A percentile compares a stretch with the other conserved stretches of the same genome.
Conservation (phyloP, 2,113 vertebrate species). For the Ascaphus truei region DNA sequence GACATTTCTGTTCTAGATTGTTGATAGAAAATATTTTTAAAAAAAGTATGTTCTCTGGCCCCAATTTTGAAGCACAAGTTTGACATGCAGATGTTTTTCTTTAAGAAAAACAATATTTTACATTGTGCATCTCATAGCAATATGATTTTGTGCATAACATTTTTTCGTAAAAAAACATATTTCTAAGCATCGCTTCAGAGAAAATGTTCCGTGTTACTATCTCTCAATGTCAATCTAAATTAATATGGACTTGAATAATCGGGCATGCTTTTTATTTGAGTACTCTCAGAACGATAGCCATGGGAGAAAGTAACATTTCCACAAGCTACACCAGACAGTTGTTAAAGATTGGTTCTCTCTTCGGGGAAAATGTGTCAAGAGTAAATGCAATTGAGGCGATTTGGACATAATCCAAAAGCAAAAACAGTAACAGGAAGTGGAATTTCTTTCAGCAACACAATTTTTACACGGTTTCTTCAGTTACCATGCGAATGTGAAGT, state of each 20-base stretch:
- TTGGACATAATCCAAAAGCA: slow-evolving; percentile 59
- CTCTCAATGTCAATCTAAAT: slow-evolving; percentile 63
- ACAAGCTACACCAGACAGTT: slow-evolving; percentile 50
- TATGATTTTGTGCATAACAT: no score
- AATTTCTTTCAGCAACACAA: slow-evolving; percentile 38
- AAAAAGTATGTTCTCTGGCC: no score
- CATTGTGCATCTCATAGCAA: no score
- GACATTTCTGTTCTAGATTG: no score
- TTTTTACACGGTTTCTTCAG: slow-evolving; percentile 55
- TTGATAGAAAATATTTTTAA: no score
- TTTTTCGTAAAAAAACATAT: no score
- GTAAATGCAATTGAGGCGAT: slow-evolving; percentile 48
- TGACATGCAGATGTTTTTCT: no score
- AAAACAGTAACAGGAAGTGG: slow-evolving; percentile 44
- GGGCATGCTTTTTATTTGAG: slow-evolving; percentile 44
- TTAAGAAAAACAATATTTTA: no score
- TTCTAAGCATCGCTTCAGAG: no score
- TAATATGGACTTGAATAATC: slow-evolving; percentile 59
- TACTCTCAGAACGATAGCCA: slow-evolving; percentile 28
- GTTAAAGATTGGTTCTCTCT: slow-evolving; percentile 47
- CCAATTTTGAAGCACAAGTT: no score
- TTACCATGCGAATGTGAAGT: slow-evolving; percentile 55
- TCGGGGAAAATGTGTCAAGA: slow-evolving; percentile 56
- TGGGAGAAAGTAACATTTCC: no score
- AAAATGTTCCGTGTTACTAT: no score